phyloP scores from a whole-genome alignment of 30 jellyfish, hydroid and myxozoan species.

The Chrysaora quinquecirrha region DNA sequence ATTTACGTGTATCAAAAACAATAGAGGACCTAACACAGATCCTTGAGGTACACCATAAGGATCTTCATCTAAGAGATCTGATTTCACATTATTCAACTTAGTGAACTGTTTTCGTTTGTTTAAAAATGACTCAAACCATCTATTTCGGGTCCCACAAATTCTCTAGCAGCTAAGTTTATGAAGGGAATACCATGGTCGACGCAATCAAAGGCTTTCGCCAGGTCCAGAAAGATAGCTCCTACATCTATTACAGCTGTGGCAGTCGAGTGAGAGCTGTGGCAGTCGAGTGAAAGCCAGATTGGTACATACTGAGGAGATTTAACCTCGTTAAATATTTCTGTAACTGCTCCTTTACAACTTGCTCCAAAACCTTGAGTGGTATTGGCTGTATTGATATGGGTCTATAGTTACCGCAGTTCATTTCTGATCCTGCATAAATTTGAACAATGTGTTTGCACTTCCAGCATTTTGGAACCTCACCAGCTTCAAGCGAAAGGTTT shows the following conservation, averaged over 20 bases:
- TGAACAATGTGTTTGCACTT: constrained; percentile 45
- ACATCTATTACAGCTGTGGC: constrained; percentile 55
- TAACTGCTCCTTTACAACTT: constrained; percentile 55
- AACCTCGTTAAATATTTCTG: constrained; percentile 40
- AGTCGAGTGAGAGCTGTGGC: constrained; percentile 40
- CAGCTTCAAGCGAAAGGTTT: constrained; percentile 27
- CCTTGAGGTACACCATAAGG: constrained; percentile 41
- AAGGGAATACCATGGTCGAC: constrained; percentile 15
- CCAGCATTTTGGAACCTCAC: constrained; percentile 35
- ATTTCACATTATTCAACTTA: constrained; percentile 16
- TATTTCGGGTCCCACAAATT: constrained; percentile 17
- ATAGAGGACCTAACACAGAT: constrained; percentile 52
- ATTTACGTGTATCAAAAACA: constrained; percentile 38
- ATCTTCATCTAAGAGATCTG: constrained; percentile 22
- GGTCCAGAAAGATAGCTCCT: constrained; percentile 38
- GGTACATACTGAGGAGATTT: constrained; percentile 34
- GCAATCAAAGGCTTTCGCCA: constrained; percentile 37
- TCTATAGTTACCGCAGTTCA: constrained; percentile 41
- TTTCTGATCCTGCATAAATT: constrained; percentile 41
- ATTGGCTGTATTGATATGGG: constrained; percentile 45
- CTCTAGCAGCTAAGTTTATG: background rate
- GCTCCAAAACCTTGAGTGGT: constrained; percentile 46
- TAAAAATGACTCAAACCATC: constrained; percentile 30
- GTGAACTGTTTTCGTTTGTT: constrained; percentile 29
- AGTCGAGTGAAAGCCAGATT: constrained; percentile 46